Conservation (phyloP, 1,140 invertebrate species). For the Eumeta japonica region DNA sequence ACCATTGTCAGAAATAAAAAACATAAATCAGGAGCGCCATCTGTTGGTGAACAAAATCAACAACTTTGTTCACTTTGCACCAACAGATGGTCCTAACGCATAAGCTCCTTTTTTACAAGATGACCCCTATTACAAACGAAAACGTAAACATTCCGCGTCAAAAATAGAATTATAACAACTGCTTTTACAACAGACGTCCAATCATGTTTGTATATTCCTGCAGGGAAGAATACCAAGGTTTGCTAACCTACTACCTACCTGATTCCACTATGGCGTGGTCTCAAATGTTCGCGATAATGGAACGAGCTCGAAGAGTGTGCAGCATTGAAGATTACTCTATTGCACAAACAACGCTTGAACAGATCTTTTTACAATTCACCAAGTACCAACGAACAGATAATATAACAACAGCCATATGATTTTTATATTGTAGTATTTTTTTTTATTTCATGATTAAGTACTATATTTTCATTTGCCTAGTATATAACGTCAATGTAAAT, state of each 20-base stretch:
- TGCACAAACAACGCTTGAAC: conserved; percentile 80
- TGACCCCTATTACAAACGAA: no score
- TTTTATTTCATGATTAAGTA: neutral
- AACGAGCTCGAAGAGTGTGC: conserved; percentile 60
- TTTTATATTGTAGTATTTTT: neutral
- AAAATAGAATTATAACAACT: no score
- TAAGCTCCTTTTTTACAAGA: no score
- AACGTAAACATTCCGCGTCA: no score
- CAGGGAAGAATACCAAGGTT: conserved; percentile 73
- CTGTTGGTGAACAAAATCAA: no score
- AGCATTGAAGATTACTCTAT: conserved; percentile 82
- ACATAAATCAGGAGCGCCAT: no score
- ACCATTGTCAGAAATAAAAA: no score
- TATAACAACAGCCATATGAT: neutral
- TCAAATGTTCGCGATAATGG: conserved; percentile 75
- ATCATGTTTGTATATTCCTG: no score
- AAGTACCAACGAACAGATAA: conserved; percentile 31
- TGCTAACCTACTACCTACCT: conserved; percentile 73
- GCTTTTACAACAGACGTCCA: no score
- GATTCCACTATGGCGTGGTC: conserved; percentile 66
- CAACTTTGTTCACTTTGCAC: no score
- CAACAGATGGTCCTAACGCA: no score
- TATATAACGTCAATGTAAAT: neutral
- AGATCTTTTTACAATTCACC: conserved; percentile 67
- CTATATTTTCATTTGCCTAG: neutral